Percentiles rank a stretch among this genome's conserved stretches.
Evolutionary conservation across 2,113 vertebrate genomes (phyloP).

Genomic region (Nestor notabilis): DNA sequence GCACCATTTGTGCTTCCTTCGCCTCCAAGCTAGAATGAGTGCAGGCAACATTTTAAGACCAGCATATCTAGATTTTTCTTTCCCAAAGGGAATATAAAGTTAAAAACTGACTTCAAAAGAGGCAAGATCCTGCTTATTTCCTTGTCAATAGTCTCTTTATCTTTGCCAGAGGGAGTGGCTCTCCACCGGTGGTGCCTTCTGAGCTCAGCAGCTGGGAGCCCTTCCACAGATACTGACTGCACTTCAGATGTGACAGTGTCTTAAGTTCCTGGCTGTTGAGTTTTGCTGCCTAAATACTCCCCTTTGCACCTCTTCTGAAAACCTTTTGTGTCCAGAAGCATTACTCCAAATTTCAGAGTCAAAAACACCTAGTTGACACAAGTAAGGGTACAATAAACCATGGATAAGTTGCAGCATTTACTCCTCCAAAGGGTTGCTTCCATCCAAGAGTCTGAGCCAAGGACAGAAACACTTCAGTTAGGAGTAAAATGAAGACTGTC

Average conservation of each 20-base stretch:
- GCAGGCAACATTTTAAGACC: background rate
- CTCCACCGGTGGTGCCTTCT: background rate
- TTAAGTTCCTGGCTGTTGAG: background rate
- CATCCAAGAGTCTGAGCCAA: background rate
- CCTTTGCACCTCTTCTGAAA: background rate
- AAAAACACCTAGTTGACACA: accelerated
- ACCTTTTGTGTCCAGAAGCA: background rate
- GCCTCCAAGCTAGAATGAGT: background rate
- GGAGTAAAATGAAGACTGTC: background rate
- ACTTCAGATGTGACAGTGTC: background rate
- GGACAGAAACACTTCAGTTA: background rate
- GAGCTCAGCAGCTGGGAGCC: background rate
- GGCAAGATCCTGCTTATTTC: background rate
- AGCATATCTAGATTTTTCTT: background rate
- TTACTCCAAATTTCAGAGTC: background rate
- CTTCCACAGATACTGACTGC: accelerated
- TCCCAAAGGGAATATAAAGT: background rate
- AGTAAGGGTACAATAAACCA: background rate
- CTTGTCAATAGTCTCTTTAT: background rate
- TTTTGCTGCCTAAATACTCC: background rate
- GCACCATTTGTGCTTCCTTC: background rate
- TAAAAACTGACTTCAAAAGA: background rate
- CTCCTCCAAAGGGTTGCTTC: background rate
- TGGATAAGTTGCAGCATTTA: background rate
- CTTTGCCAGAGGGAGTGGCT: background rate